Evolutionary conservation across 92 coral and sea anemone species (phyloP), one percentile per base, ranked within the genome.

Genomic region (Porites divaricata): DNA sequence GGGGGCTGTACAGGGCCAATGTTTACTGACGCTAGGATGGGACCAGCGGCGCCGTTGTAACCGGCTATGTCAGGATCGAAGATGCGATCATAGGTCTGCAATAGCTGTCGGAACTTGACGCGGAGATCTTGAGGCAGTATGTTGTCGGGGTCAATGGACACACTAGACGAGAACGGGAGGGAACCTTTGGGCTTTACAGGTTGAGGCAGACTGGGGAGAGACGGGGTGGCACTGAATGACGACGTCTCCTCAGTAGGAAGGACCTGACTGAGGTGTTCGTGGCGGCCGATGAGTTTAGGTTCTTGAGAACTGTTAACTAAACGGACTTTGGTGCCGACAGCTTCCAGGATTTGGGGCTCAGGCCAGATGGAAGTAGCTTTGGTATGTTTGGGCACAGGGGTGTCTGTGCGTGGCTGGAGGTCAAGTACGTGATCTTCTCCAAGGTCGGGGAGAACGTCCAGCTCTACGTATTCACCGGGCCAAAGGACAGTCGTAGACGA

Each of bases 401-500:
- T 59, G 80, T 82, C 88, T 45, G 77, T 66, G 49, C 85, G 85
- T 48, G 95, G 93, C 24, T 85, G 86, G 12, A 80, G 52, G 62
- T 80, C 88, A 63, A 85, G 71, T 62, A 83, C 61, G 70, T 41
- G 13, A 58, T 88, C 88, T 23, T 84, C 58, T 65, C 69, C 87
- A 10, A 87, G 80, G 61, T 82, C 83, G 58, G 79, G 62, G 59
- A 91, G 94, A 25, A 90, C 61, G 20, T 87, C 86, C n/a, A 91
- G 54, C 63, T 91, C 94, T 14, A 91, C 73, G 89, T 75, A 77
- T 0, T 90, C 93, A 51, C 93, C 93, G 15, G 91, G 91, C 91
- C 88, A 87, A 25, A 90, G 72, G 15, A 86, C 93, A 24, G 91
- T 73, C 35, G 93, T 15, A 23, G 87, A 17, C 17, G 87, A 22